Base-by-base conservation (phyloP, 2,113 vertebrate species). In the Paratilapia polleni region DNA sequence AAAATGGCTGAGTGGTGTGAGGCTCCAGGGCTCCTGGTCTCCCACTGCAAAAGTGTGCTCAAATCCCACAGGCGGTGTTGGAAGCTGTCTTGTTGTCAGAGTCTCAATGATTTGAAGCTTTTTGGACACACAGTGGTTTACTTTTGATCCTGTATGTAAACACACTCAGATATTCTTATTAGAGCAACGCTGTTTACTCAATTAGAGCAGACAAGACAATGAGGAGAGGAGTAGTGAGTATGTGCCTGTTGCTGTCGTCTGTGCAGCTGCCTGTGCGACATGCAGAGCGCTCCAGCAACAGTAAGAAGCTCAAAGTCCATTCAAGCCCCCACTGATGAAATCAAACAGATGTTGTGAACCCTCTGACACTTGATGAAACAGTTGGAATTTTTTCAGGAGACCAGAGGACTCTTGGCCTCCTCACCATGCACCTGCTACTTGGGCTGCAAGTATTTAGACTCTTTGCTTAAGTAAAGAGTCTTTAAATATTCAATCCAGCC, bases 331-430 rank as follows among this genome's bases (percentile, higher is more conserved):
- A 7, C 82, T 85, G 90, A 89, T 57, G 82, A 81, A 84, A 89
- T 82, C 87, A 78, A 89, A 87, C 91, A 91, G 92, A 89, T 92
- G 92, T 66, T 89, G 57, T 1, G 10, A 87, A 54, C 84, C 88
- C 82, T 81, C 77, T 64, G 78, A 91, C 80, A 76, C 83, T 82
- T 66, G 80, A 88, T 88, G 89, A 87, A 91, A 88, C 86, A 83
- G 83, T 90, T 85, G 84, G 88, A 91, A 38, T 80, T 87, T 84
- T 85, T 91, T 87, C 82, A 70, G 80, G 47, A 76, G 83, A 82
- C 49, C 1, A 4, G 26, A 47, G 36, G 88, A 85, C 85, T 86
- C 59, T 36, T 74, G 36, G 88, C 87, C 85, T 86, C 59, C 41
- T 74, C 76, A 64, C 54, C 68, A 73, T 15, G 2, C 91, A 91